Percentiles rank a stretch among this genome's conserved stretches.
phyloP scores from a whole-genome alignment of 2,113 vertebrate species.

The Limanda limanda region DNA sequence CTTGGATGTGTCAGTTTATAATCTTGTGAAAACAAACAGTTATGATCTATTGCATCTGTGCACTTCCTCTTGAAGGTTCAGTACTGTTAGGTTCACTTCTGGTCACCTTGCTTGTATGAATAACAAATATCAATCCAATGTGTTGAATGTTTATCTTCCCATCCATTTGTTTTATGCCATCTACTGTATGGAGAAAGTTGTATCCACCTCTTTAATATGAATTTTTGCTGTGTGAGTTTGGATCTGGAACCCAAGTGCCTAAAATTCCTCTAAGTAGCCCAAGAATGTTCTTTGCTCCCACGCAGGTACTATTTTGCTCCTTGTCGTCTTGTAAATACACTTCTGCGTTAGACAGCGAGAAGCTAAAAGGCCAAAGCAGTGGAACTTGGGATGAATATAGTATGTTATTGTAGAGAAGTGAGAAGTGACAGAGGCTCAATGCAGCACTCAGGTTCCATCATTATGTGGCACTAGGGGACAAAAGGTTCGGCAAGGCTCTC shows the following conservation, averaged over 20 bases:
- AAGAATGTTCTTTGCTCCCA: slow-evolving; percentile 64
- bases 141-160: neutral
- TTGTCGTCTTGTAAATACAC: slow-evolving; percentile 72
- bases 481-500: slow-evolving; percentile 24
- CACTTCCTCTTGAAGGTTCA: slow-evolving; percentile 7
- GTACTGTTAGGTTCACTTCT: neutral
- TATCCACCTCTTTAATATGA: slow-evolving; percentile 13
- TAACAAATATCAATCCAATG: neutral
- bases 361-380: slow-evolving; percentile 15
- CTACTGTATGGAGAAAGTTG: slow-evolving; percentile 1
- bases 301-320: slow-evolving; percentile 33
- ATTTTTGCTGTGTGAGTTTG: slow-evolving; percentile 42
- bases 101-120: neutral
- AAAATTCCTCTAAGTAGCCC: slow-evolving; percentile 51
- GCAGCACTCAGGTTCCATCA: slow-evolving; percentile 35
- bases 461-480: slow-evolving; percentile 25
- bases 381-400: slow-evolving; percentile 1
- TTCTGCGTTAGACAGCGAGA: slow-evolving; percentile 30
- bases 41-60: slow-evolving; percentile 9
- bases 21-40: slow-evolving; percentile 48
- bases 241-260: slow-evolving; percentile 40
- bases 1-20: slow-evolving; percentile 6
- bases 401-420: slow-evolving; percentile 41
- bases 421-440: slow-evolving; percentile 37
- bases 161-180: neutral